Evolutionary conservation across 2,797 vertebrate species (phyloP).

Genomic region (Coluber constrictor): DNA sequence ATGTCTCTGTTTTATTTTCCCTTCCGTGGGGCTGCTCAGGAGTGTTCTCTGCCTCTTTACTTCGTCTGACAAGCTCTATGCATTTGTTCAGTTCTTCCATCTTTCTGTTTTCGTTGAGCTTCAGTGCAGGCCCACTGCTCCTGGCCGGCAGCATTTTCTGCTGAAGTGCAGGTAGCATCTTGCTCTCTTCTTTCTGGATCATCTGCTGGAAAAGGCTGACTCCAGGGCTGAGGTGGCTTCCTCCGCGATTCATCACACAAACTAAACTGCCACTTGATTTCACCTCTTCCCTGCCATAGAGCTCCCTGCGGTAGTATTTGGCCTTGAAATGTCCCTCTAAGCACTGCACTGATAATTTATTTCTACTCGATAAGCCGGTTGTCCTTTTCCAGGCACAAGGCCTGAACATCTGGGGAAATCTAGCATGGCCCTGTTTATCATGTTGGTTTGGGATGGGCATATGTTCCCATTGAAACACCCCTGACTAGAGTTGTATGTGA

Average conservation of each 20-base stretch:
- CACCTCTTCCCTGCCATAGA: neutral
- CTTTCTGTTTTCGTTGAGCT: neutral
- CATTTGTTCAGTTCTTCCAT: neutral
- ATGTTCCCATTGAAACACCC: neutral
- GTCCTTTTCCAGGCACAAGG: neutral
- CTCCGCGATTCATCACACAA: neutral
- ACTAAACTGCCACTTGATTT: neutral
- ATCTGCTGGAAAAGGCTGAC: neutral
- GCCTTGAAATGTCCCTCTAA: neutral
- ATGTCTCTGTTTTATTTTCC: neutral
- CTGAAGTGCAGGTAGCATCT: neutral
- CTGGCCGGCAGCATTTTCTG: neutral
- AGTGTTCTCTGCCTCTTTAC: neutral
- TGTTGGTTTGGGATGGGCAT: neutral
- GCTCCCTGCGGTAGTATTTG: neutral
- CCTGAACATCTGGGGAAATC: neutral
- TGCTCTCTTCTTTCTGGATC: neutral
- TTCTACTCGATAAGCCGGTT: neutral
- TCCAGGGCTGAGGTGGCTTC: neutral
- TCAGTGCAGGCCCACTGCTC: neutral
- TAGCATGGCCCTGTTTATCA: neutral
- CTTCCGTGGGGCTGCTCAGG: neutral
- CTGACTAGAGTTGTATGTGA: neutral
- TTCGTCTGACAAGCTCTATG: neutral
- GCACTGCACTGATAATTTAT: neutral